phyloP scores from a whole-genome alignment of 2,888 invertebrate species.

The Hofmannophila pseudospretella region DNA sequence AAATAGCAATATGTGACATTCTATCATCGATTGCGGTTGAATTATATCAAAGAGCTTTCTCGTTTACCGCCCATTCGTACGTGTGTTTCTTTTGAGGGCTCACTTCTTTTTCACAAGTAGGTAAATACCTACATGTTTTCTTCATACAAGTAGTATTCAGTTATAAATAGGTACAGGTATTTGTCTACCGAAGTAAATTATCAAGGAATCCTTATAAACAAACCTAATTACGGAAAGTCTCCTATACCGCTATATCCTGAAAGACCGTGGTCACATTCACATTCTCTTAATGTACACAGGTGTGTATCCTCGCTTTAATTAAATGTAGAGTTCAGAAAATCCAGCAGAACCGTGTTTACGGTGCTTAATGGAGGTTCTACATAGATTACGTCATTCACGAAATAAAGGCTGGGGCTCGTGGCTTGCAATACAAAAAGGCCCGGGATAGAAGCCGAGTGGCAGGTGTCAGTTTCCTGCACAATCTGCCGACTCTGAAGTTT shows the following conservation, averaged over 20 bases:
- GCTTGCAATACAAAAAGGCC: constrained; percentile 20
- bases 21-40: not conserved
- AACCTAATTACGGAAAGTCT: not conserved
- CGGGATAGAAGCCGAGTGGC: constrained; percentile 23
- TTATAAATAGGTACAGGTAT: not conserved
- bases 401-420: constrained; percentile 13
- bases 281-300: not conserved
- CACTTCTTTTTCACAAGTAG: not conserved
- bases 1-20: constrained; percentile 4
- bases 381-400: constrained; percentile 10
- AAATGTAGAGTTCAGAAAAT: constrained; percentile 3
- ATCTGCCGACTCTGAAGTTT: constrained; percentile 18
- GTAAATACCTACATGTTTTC: not conserved
- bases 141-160: too few species aligned
- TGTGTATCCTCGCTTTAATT: not conserved
- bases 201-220: too few species aligned
- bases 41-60: constrained; percentile 5
- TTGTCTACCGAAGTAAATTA: too few species aligned
- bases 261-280: not conserved
- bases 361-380: constrained; percentile 2
- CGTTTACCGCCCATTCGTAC: not conserved
- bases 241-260: not conserved
- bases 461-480: constrained; percentile 23
- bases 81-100: constrained; percentile 1
- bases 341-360: constrained; percentile 1